phyloP scores from a whole-genome alignment of 2,888 invertebrate genomes.

The Magallana nippona region DNA sequence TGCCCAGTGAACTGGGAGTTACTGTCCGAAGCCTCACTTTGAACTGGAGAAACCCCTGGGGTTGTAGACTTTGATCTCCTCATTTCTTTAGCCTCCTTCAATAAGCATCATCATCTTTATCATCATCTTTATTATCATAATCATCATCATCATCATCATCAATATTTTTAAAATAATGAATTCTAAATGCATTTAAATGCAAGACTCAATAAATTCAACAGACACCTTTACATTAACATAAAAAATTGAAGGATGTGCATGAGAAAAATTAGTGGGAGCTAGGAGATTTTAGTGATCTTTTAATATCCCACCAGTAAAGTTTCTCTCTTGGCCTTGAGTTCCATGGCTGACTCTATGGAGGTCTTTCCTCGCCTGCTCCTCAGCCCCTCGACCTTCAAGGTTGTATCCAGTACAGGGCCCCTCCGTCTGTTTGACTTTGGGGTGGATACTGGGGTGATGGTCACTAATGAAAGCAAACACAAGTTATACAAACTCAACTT shows the following conservation, averaged over 20 bases:
- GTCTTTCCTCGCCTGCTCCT: slow-evolving; percentile 68
- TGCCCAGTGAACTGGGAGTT: slow-evolving; percentile 1
- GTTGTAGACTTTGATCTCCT: slow-evolving; percentile 58
- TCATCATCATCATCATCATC: not conserved
- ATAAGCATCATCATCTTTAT: not conserved
- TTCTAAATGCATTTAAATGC: too few relatives aligned
- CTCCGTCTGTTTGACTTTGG: slow-evolving; percentile 14
- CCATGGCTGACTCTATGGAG: slow-evolving; percentile 77
- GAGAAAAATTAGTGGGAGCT: too few relatives aligned
- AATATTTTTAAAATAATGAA: too few relatives aligned
- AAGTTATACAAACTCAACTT: too few relatives aligned
- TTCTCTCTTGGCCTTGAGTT: slow-evolving; percentile 77
- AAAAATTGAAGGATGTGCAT: too few relatives aligned
- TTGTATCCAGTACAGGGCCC: slow-evolving; percentile 28
- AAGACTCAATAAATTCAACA: not conserved
- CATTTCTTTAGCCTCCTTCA: slow-evolving; percentile 70
- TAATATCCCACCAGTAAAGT: slow-evolving; percentile 59
- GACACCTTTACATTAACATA: not conserved
- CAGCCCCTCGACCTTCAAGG: slow-evolving; percentile 59
- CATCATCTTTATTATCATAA: not conserved
- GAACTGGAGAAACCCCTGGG: slow-evolving; percentile 11
- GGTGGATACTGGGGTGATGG: not conserved
- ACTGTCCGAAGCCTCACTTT: slow-evolving; percentile 9
- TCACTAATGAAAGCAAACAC: slow-evolving; percentile 3
- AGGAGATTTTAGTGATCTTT: not conserved